Conservation (phyloP, 2,113 vertebrate genomes). For the Eclectus roratus region DNA sequence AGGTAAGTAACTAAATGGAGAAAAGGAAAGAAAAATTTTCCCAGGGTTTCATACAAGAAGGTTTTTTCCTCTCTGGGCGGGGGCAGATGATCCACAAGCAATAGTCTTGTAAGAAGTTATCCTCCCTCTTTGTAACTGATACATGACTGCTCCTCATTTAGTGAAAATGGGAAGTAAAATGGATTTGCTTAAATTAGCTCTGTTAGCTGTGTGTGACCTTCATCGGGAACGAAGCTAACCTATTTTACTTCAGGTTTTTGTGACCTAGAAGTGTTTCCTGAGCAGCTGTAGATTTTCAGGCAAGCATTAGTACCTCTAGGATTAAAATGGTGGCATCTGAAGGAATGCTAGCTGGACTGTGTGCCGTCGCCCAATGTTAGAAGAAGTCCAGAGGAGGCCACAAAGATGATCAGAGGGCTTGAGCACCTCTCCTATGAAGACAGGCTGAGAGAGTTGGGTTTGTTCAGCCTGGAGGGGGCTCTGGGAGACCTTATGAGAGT, state of each 20-base stretch:
- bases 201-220: not conserved
- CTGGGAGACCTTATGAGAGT: not conserved
- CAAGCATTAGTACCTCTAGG: not conserved
- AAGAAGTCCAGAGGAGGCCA: not conserved
- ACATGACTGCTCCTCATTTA: not conserved
- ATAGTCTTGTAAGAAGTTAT: not conserved
- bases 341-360: rapidly evolving
- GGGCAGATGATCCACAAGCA: not conserved
- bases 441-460: not conserved
- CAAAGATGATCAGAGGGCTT: not conserved
- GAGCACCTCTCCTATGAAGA: not conserved
- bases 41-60: not conserved
- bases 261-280: not conserved
- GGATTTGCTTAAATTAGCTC: not conserved
- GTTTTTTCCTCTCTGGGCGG: not conserved
- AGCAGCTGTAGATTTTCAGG: not conserved
- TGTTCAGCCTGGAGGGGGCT: not conserved
- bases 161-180: not conserved
- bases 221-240: not conserved
- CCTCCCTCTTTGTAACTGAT: not conserved
- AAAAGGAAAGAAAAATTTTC: not conserved
- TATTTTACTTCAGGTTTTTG: not conserved
- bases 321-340: rapidly evolving
- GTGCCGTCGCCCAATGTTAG: rapidly evolving
- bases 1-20: not conserved